Evolutionary conservation across 2,113 vertebrate species (phyloP).

Genomic region (Capreolus pygargus): DNA sequence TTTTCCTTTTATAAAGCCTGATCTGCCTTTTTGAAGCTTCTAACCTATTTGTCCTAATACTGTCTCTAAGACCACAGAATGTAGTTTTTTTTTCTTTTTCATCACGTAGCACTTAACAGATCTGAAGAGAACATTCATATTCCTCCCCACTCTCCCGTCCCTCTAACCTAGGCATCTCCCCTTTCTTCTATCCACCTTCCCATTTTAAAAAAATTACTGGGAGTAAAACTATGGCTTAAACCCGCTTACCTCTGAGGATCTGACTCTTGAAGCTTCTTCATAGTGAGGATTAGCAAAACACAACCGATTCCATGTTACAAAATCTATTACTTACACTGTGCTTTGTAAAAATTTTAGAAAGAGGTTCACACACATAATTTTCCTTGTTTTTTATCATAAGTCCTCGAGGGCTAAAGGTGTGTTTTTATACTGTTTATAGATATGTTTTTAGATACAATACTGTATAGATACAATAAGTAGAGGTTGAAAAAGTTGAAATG

Average conservation of each 20-base stretch:
- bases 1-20: background rate
- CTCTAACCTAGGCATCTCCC: background rate
- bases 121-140: background rate
- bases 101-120: background rate
- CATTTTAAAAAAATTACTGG: background rate
- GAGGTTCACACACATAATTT: background rate
- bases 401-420: background rate
- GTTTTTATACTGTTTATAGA: background rate
- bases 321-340: background rate
- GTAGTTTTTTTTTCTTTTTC: background rate
- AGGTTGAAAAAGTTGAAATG: background rate
- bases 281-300: background rate
- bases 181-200: background rate
- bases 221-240: background rate
- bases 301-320: background rate
- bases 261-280: background rate
- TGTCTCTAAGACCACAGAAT: background rate
- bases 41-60: background rate
- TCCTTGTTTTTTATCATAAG: background rate
- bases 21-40: background rate
- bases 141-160: background rate
- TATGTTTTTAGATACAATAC: background rate
- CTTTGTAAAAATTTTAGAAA: background rate
- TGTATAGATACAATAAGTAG: background rate
- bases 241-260: background rate